Conservation (phyloP, 1,140 invertebrate species). For the Anagrus nilaparvatae region DNA sequence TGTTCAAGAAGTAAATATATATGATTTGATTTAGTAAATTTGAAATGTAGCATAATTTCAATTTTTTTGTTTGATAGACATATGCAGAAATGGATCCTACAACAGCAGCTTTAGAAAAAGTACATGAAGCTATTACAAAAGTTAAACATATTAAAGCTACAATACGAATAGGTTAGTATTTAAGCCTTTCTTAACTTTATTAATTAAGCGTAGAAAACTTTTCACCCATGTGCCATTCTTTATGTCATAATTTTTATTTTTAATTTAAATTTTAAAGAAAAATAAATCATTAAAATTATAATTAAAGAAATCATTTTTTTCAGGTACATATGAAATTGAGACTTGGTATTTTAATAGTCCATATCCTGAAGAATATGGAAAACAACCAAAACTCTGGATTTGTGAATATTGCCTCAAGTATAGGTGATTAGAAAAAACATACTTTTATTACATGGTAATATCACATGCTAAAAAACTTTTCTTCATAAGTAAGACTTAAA, state of each 20-base stretch:
- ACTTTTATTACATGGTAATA: conserved; percentile 73
- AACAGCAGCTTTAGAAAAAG: conserved; percentile 92
- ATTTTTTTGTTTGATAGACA: too few species aligned
- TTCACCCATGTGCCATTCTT: too few species aligned
- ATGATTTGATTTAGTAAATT: background rate
- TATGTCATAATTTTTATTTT: too few species aligned
- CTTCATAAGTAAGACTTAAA: conserved; percentile 2
- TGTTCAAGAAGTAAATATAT: conserved; percentile 62
- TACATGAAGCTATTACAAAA: conserved; percentile 96
- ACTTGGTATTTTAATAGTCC: conserved; percentile 99
- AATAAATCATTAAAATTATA: conserved; percentile 16
- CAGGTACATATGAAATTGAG: conserved; percentile 84
- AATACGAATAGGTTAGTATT: conserved; percentile 76
- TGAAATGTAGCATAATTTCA: too few species aligned
- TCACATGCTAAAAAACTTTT: background rate
- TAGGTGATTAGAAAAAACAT: conserved; percentile 88
- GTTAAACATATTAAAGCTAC: conserved; percentile 98
- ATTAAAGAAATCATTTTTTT: conserved; percentile 30
- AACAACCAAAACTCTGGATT: conserved; percentile 88
- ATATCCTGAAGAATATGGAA: conserved; percentile 94
- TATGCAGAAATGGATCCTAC: conserved; percentile 96
- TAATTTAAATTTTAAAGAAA: too few species aligned
- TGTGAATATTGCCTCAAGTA: conserved; percentile 98
- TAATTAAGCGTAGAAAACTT: too few species aligned
- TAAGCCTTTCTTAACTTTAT: too few species aligned